These are phyloP conservation scores for Gadopsis marmoratus DNA, from an alignment of 2,797 vertebrate species.

Conservation along the genomic window DNA sequence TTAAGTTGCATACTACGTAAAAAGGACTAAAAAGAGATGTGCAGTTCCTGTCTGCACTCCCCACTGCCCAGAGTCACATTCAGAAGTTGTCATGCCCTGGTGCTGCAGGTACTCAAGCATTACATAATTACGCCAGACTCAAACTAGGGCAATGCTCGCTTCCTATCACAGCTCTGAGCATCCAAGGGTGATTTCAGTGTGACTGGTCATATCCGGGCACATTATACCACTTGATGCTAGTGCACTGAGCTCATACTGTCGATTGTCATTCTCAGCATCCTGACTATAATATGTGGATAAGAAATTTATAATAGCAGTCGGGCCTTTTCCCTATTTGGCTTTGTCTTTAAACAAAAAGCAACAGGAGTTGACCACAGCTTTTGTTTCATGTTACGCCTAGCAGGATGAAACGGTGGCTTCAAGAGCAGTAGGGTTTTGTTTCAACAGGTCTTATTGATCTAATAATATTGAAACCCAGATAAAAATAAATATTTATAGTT, in stretches of 20 bases:
- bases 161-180: slow-evolving; percentile 65
- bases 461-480: neutral
- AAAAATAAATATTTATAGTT: neutral
- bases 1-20: slow-evolving; percentile 49
- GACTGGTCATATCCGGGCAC: slow-evolving; percentile 62
- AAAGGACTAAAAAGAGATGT: slow-evolving; percentile 52
- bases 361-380: slow-evolving; percentile 14
- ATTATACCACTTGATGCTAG: slow-evolving; percentile 53
- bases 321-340: slow-evolving; percentile 21
- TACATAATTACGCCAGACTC: slow-evolving; percentile 78
- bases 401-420: slow-evolving; percentile 4
- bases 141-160: slow-evolving; percentile 75
- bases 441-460: slow-evolving; percentile 8
- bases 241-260: slow-evolving; percentile 23
- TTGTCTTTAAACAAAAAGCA: slow-evolving; percentile 38
- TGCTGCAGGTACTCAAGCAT: slow-evolving; percentile 81
- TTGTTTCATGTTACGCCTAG: neutral
- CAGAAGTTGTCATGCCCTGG: slow-evolving; percentile 72
- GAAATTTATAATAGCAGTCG: slow-evolving; percentile 26
- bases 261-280: slow-evolving; percentile 46
- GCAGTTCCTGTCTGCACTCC: slow-evolving; percentile 55
- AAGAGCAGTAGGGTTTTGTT: neutral
- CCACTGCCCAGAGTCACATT: slow-evolving; percentile 59
- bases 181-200: slow-evolving; percentile 63
- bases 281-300: slow-evolving; percentile 12